Evolutionary conservation across 2,797 vertebrate genomes (phyloP), one percentile per base, ranked within the genome.

Genomic region (Urocyon cinereoargenteus): DNA sequence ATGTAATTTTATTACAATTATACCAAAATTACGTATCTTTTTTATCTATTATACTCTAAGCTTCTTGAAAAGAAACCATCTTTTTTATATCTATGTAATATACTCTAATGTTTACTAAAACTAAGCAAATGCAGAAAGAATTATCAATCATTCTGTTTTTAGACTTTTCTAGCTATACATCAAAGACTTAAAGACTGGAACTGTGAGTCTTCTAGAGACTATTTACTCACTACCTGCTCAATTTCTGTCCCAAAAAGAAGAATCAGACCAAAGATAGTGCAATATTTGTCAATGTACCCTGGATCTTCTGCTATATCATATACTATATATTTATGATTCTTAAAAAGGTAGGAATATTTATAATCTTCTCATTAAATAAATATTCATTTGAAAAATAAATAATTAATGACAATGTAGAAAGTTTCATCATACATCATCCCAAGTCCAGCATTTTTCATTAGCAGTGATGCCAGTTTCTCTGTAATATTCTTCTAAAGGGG

Each of bases 371-470:
- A 90, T 79, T 82, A 92, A 72, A 40, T 81, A 85, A 85, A 79
- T 11, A 51, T n/a, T 85, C 49, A 62, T 61, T 22, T 88, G 34
- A 34, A 94, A 91, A 90, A 28, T 22, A 45, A 85, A 36, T 11
- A 72, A 40, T 15, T 57, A 28, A 83, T 87, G 10, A 87, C 45
- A 70, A 72, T 16, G 72, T 3, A 93, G 22, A 72, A 62, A 91
- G 57, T 61, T 21, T 86, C 11, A 95, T 61, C 92, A 45, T 98
- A 99, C 99, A 86, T 99, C 99, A 96, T 99, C 99, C 99, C 99
- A 99, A 12, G 99, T 99, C 99, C 99, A 99, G 98, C 99, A 99
- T 70, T 99, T 99, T 51, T 99, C 99, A 45, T 99, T 99, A 96
- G 99, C 99, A 84, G 99, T 99, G 96, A 99, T 99, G 96, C 99